Conservation (phyloP, 1,140 invertebrate genomes). For the Drosophila fuyamai region DNA sequence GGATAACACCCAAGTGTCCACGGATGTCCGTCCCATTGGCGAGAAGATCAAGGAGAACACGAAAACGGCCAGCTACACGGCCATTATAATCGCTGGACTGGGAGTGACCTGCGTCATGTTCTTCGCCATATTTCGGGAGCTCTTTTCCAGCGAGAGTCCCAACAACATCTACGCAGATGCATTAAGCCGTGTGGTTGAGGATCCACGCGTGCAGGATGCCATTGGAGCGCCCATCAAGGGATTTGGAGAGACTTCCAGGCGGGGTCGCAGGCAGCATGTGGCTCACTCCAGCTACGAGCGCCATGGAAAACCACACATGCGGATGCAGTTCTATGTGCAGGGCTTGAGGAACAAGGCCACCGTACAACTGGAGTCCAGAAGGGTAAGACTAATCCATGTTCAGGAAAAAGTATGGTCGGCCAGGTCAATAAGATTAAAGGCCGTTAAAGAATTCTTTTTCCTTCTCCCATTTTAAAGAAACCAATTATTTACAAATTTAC, state of each 20-base stretch:
- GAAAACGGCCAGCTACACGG: constrained; percentile 92
- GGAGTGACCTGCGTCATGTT: constrained; percentile 92
- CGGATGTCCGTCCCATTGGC: constrained; percentile 88
- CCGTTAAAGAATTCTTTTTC: too few species aligned
- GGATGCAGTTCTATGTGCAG: constrained; percentile 96
- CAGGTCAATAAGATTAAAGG: too few species aligned
- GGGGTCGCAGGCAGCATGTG: constrained; percentile 90
- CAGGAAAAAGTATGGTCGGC: too few species aligned
- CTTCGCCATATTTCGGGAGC: constrained; percentile 92
- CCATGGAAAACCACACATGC: constrained; percentile 91
- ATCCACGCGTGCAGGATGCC: constrained; percentile 89
- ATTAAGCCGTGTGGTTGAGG: constrained; percentile 88
- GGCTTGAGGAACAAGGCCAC: constrained; percentile 92
- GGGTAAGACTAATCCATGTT: constrained; percentile 86
- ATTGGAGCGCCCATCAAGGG: constrained; percentile 95
- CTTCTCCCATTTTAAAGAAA: too few species aligned
- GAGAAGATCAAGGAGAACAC: constrained; percentile 94
- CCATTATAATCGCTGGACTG: constrained; percentile 91
- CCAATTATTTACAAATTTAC: too few species aligned
- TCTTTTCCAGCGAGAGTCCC: constrained; percentile 94
- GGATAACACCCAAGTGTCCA: constrained; percentile 82
- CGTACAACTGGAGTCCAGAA: constrained; percentile 93
- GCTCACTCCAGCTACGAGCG: constrained; percentile 91
- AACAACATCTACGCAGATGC: constrained; percentile 93
- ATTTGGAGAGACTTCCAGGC: constrained; percentile 92